Percentiles rank a stretch among this genome's conserved stretches.
These are phyloP conservation scores for Aphelinus atriplicis DNA, from an alignment of 1,140 invertebrate genomes.

Conservation along the genomic window DNA sequence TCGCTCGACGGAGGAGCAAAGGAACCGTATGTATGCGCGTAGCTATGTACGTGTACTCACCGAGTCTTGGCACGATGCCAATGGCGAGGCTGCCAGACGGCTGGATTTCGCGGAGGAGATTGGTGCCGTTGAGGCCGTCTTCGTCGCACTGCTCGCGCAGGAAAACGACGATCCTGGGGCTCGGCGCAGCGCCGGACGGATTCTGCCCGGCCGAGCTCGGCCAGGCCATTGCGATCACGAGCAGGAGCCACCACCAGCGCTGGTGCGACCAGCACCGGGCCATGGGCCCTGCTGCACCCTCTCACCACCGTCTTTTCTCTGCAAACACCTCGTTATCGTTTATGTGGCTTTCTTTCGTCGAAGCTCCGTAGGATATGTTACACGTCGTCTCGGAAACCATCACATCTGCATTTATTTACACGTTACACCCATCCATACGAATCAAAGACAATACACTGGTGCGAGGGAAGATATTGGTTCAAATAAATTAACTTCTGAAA, in stretches of 20 bases:
- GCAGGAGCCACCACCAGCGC: slow-evolving; percentile 61
- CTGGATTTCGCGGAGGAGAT: slow-evolving; percentile 53
- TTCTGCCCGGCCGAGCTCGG: slow-evolving; percentile 11
- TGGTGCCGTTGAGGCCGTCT: slow-evolving; percentile 44
- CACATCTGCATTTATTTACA: too few species aligned
- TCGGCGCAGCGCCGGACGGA: background rate
- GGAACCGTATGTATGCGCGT: too few species aligned
- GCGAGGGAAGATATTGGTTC: too few species aligned
- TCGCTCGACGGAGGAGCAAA: too few species aligned
- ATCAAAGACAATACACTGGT: too few species aligned
- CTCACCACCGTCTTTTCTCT: slow-evolving; percentile 18
- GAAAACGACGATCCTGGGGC: slow-evolving; percentile 53
- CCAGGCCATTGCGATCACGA: slow-evolving; percentile 49
- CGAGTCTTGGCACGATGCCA: slow-evolving; percentile 46
- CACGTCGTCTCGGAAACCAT: too few species aligned
- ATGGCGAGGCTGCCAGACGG: slow-evolving; percentile 48
- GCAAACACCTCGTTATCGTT: too few species aligned
- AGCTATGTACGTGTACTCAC: slow-evolving; percentile 6
- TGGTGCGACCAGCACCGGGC: slow-evolving; percentile 60
- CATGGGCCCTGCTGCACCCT: slow-evolving; percentile 55
- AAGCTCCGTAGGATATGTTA: too few species aligned
- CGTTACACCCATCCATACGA: too few species aligned
- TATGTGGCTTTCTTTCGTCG: too few species aligned
- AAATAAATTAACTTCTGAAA: too few species aligned
- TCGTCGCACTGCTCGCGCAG: slow-evolving; percentile 56